Evolutionary conservation across 2,888 invertebrate genomes (phyloP).

Genomic region (Caenorhabditis sp.): DNA sequence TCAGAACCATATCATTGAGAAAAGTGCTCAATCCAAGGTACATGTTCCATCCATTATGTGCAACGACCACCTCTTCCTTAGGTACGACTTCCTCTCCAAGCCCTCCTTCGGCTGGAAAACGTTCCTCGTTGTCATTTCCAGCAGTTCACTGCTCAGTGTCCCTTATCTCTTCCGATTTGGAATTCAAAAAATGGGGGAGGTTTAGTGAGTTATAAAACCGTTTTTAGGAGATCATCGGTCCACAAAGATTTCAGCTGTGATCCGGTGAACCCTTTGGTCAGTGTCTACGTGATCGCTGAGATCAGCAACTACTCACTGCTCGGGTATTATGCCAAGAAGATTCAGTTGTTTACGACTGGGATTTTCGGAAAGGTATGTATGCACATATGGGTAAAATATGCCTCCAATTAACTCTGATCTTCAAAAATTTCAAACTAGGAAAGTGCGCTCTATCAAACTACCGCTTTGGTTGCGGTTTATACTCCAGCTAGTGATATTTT

Average conservation of each 20-base stretch:
- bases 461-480: too few relatives aligned
- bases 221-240: too few relatives aligned
- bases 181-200: not conserved
- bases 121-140: not conserved
- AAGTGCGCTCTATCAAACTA: too few relatives aligned
- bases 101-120: not conserved
- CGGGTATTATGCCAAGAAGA: not conserved
- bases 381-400: not conserved
- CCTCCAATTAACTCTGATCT: too few relatives aligned
- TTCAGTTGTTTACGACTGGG: slow-evolving; percentile 14
- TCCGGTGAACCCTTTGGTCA: not conserved
- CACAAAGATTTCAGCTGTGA: not conserved
- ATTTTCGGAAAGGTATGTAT: slow-evolving; percentile 16
- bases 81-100: slow-evolving; percentile 9
- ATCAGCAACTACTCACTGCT: not conserved
- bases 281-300: not conserved
- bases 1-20: slow-evolving; percentile 7
- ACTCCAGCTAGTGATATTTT: too few relatives aligned
- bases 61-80: slow-evolving; percentile 14
- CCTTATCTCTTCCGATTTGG: slow-evolving; percentile 17
- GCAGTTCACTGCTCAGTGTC: slow-evolving; percentile 18
- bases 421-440: too few relatives aligned
- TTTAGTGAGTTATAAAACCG: not conserved
- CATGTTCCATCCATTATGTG: not conserved
- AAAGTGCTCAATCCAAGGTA: slow-evolving; percentile 1